Evolutionary conservation across 2,888 invertebrate species (phyloP).

Genomic region (Trachelus troglodyta): DNA sequence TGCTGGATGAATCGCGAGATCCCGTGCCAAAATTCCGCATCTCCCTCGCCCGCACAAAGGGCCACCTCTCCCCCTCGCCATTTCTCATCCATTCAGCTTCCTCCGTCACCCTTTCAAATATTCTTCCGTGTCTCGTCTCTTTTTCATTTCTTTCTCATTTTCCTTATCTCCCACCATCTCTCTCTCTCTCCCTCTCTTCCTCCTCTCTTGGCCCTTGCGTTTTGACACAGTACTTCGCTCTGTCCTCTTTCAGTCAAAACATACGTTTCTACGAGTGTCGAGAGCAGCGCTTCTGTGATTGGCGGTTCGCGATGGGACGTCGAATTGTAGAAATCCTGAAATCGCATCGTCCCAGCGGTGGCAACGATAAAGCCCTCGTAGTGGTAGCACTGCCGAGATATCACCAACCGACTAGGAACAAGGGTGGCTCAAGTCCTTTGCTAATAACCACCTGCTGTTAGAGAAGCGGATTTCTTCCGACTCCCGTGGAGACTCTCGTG

Average conservation of each 20-base stretch:
- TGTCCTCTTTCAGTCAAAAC: not conserved
- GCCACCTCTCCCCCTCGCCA: not conserved
- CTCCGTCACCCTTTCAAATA: not conserved
- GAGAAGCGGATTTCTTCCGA: slow-evolving; percentile 26
- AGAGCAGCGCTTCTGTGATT: not conserved
- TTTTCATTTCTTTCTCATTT: not conserved
- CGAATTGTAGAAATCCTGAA: slow-evolving; percentile 1
- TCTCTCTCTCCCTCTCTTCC: too few species aligned
- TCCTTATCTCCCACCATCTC: not conserved
- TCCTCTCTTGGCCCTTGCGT: not conserved
- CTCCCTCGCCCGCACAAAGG: not conserved
- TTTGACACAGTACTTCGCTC: not conserved
- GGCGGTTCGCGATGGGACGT: not conserved
- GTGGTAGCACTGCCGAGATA: not conserved
- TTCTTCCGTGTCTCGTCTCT: not conserved
- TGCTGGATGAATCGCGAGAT: not conserved
- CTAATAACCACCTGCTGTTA: slow-evolving; percentile 46
- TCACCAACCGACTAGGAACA: not conserved
- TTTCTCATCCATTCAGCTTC: not conserved
- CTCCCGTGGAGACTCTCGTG: slow-evolving; percentile 26
- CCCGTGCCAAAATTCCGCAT: not conserved
- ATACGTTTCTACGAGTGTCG: not conserved
- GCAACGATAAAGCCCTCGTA: not conserved
- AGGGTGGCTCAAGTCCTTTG: slow-evolving; percentile 7
- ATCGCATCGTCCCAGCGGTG: slow-evolving; percentile 3